Conservation (phyloP, 1,140 invertebrate species). For the Cheumatopsyche charites region DNA sequence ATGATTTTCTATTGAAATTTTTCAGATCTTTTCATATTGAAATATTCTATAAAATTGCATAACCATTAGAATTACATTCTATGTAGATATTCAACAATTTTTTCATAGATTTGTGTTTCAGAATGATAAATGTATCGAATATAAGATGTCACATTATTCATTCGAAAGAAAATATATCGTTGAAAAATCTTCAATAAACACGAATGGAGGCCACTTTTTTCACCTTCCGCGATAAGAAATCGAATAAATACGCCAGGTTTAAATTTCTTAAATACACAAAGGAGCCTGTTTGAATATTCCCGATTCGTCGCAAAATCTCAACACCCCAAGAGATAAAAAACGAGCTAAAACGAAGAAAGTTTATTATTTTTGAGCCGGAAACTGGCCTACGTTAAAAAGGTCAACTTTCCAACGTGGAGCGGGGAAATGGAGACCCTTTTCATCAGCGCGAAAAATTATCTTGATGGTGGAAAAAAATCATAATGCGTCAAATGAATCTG, state of each 20-base stretch:
- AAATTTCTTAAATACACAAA: slow-evolving; percentile 27
- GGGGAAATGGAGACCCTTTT: slow-evolving; percentile 2
- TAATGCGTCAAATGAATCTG: slow-evolving; percentile 10
- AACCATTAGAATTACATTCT: too few species aligned
- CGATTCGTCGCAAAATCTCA: slow-evolving; percentile 19
- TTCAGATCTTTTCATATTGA: too few species aligned
- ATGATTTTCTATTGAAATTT: too few species aligned
- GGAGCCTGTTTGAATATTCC: slow-evolving; percentile 24
- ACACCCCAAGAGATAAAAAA: neutral
- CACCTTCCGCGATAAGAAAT: neutral
- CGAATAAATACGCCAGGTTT: slow-evolving; percentile 13
- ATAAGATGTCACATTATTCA: too few species aligned
- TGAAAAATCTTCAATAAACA: slow-evolving; percentile 3
- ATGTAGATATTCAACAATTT: too few species aligned
- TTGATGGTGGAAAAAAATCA: slow-evolving; percentile 13
- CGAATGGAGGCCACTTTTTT: slow-evolving; percentile 6
- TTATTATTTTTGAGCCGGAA: slow-evolving; percentile 17
- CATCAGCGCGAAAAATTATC: slow-evolving; percentile 14
- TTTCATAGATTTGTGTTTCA: too few species aligned
- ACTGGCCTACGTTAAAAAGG: neutral
- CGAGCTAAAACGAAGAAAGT: neutral
- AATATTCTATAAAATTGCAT: too few species aligned
- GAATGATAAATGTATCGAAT: too few species aligned
- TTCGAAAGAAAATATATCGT: slow-evolving; percentile 22
- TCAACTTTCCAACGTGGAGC: neutral